phyloP scores from a whole-genome alignment of 2,888 invertebrate genomes.

The Aplocera efformata region DNA sequence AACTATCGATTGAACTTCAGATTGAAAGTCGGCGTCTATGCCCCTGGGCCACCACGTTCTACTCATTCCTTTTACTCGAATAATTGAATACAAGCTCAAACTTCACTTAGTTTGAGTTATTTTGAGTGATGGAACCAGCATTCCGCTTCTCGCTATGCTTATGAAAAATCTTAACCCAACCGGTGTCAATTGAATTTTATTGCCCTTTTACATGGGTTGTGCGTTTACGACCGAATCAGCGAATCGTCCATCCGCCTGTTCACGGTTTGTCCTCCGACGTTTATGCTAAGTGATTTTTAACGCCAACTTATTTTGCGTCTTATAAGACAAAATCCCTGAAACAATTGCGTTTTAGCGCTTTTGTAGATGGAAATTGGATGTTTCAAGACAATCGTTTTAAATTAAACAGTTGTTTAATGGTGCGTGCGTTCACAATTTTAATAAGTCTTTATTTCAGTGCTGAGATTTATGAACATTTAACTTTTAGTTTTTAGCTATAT shows the following conservation, averaged over 20 bases:
- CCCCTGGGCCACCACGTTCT: no score
- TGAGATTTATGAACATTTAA: no score
- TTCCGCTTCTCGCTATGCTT: constrained; percentile 2
- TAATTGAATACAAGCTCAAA: no score
- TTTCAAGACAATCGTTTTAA: neutral
- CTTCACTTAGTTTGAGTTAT: no score
- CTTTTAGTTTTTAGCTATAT: no score
- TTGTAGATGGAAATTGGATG: constrained; percentile 9
- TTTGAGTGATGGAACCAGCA: no score
- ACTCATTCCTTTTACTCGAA: no score
- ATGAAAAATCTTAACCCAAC: constrained; percentile 29
- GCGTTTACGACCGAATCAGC: constrained; percentile 62
- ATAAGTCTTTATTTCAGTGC: no score
- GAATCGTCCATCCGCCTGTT: constrained; percentile 45
- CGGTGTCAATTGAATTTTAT: constrained; percentile 72
- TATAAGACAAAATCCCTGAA: constrained; percentile 8
- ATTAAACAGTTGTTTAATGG: neutral
- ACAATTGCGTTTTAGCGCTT: constrained; percentile 12
- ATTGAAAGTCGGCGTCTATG: no score
- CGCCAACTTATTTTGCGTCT: constrained; percentile 20
- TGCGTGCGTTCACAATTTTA: neutral
- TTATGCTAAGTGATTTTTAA: constrained; percentile 29
- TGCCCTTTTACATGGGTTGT: constrained; percentile 59
- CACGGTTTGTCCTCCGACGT: constrained; percentile 19
- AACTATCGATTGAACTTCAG: no score